phyloP scores from a whole-genome alignment of 2,113 vertebrate species.

The Setophaga coronata region DNA sequence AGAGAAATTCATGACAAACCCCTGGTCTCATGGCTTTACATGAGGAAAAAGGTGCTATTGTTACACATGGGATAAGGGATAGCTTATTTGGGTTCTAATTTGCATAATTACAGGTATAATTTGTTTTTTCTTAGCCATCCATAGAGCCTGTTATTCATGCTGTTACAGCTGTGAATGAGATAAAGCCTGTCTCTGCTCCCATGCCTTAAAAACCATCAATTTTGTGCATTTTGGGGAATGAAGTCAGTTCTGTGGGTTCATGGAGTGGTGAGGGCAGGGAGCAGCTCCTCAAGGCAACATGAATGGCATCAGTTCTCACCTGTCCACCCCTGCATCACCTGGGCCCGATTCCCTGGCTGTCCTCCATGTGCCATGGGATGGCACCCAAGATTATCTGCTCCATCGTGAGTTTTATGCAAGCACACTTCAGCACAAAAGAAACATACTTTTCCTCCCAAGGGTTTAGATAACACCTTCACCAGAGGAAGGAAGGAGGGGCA shows the following conservation, averaged over 20 bases:
- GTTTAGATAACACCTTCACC: neutral
- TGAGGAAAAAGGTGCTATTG: neutral
- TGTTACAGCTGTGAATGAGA: neutral
- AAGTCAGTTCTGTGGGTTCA: neutral
- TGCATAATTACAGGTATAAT: neutral
- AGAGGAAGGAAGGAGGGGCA: neutral
- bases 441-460: neutral
- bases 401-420: neutral
- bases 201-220: rapidly evolving
- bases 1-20: neutral
- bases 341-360: neutral
- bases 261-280: neutral
- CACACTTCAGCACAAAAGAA: neutral
- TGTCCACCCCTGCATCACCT: neutral
- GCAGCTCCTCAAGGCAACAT: neutral
- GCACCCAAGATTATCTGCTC: neutral
- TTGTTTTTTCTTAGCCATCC: neutral
- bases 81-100: neutral
- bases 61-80: neutral
- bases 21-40: neutral
- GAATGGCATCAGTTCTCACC: neutral
- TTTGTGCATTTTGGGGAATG: neutral
- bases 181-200: neutral
- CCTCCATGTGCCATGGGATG: neutral
- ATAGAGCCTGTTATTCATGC: neutral